Percentiles rank a stretch among this genome's conserved stretches.
These are phyloP conservation scores for Triops longicaudatus DNA, from an alignment of 1,140 invertebrate species.

Conservation along the genomic window DNA sequence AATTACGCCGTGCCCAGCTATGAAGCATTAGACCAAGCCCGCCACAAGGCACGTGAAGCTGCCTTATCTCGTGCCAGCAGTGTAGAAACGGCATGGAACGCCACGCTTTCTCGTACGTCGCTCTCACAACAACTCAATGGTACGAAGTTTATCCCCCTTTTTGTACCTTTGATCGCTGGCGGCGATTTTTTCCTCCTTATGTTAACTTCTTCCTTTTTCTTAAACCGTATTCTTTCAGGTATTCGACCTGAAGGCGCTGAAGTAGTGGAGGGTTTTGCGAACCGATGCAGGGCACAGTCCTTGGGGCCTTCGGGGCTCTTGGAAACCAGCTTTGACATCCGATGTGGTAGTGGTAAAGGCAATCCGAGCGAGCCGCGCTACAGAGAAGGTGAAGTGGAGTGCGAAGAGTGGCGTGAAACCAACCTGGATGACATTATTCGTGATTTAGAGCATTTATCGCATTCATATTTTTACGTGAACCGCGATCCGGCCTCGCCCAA, in stretches of 20 bases:
- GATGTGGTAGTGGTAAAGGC: background rate
- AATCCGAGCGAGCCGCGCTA: background rate
- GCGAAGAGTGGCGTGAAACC: slow-evolving; percentile 29
- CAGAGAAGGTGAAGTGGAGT: background rate
- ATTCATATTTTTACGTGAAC: slow-evolving; percentile 9
- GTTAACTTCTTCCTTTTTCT: background rate
- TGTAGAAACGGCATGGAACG: slow-evolving; percentile 36
- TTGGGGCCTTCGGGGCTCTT: background rate
- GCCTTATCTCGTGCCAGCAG: slow-evolving; percentile 25
- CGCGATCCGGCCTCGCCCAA: background rate
- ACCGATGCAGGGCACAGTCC: slow-evolving; percentile 18
- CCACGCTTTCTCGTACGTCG: slow-evolving; percentile 27
- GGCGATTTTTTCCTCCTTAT: background rate
- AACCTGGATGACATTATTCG: slow-evolving; percentile 44
- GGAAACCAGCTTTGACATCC: slow-evolving; percentile 25
- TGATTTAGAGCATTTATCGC: slow-evolving; percentile 30
- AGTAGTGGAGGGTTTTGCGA: background rate
- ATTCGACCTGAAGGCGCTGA: background rate
- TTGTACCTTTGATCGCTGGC: background rate
- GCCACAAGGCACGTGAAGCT: slow-evolving; percentile 26
- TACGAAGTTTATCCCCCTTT: background rate
- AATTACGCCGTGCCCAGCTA: background rate
- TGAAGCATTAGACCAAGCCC: slow-evolving; percentile 1
- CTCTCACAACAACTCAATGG: background rate
- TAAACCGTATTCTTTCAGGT: background rate